Base-by-base conservation (phyloP, 2,888 invertebrate species). In the Drosophila mercatorum region DNA sequence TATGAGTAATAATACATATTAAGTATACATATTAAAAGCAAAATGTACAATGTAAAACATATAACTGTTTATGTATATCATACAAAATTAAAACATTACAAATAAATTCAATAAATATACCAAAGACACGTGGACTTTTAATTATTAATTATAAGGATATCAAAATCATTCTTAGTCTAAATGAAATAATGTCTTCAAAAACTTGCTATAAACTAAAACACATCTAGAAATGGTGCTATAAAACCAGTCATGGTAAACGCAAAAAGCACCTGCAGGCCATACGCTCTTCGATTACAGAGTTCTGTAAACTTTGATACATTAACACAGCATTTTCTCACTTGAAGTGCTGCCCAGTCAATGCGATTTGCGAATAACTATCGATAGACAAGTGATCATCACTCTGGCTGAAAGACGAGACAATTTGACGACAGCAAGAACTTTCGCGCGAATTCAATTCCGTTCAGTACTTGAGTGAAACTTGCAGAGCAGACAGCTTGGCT, bases 21-120 rank as follows among this genome's bases (percentile, higher is more conserved):
- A 85, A 80, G 78, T 78, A 82, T 58, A 72, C 75, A 82, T 80
- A 88, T 85, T 88, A 57, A 79, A 38, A 40, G 36, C 17, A 55
- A 72, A 88, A 81, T 86, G 86, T 87, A 86, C 89, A 90, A 87
- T 88, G 83, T 90, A 86, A 87, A 89, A 81, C 84, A 84, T 84
- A 62, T 86, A 88, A 89, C 78, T 79, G 84, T 84, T 85, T 87
- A 87, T 87, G 86, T 75, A 84, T 70, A 74, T 79, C 76, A 73
- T 65, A 72, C 70, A 80, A 77, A 72, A 62, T 61, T 72, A 77
- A 72, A 69, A 55, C 68, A 73, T 72, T 72, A 75, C 65, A 85
- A 85, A 89, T 80, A 80, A 89, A 89, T 75, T 73, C 86, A 89
- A 85, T 82, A 83, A 88, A 88, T 73, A 80, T 83, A 83, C 83